Conservation (phyloP, 2,888 invertebrate genomes). For the Eupithecia vulgata region DNA sequence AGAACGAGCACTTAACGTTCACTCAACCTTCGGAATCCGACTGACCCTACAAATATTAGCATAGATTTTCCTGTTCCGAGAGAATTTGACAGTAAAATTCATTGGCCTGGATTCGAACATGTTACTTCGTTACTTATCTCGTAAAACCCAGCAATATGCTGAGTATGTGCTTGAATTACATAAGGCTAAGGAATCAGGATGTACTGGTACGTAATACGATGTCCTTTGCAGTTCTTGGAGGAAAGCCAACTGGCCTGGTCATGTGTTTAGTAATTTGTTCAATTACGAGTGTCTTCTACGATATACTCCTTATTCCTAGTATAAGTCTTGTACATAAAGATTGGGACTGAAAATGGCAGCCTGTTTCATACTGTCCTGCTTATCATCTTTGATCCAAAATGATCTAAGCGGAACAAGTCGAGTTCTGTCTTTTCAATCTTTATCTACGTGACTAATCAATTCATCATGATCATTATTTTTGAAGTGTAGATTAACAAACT, state of each 20-base stretch:
- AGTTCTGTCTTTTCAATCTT: no score
- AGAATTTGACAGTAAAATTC: neutral
- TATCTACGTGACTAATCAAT: no score
- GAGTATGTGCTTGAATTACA: constrained; percentile 4
- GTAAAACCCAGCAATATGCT: neutral
- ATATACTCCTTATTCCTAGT: neutral
- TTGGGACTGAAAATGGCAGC: neutral
- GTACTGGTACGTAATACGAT: neutral
- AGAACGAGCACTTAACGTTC: neutral
- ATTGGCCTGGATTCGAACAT: neutral
- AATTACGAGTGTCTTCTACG: neutral
- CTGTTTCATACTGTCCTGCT: neutral
- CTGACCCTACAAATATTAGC: constrained; percentile 7
- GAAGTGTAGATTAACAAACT: no score
- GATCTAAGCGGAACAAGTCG: no score
- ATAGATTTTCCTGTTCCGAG: constrained; percentile 1
- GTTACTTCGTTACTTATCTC: neutral
- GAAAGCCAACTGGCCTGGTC: constrained; percentile 5
- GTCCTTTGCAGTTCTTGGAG: constrained; percentile 18
- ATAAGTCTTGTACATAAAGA: neutral
- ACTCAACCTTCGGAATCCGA: neutral
- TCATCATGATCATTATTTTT: no score
- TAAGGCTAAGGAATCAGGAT: constrained; percentile 15
- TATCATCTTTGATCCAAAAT: no score
- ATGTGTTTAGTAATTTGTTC: constrained; percentile 4